A percentile compares a stretch with the other conserved stretches of the same genome.
phyloP scores from a whole-genome alignment of 1,140 invertebrate species.

The Bombyx mori region ASM3026992v2 NC_085118.1:17214001-17214500 shows the following conservation, averaged over 20 bases:
- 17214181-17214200: too few relatives aligned
- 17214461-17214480: conserved; percentile 56
- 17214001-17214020: too few relatives aligned
- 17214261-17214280: not conserved
- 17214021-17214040: too few relatives aligned
- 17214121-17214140: too few relatives aligned
- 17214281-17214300: not conserved
- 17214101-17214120: too few relatives aligned
- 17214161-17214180: too few relatives aligned
- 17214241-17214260: not conserved
- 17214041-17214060: too few relatives aligned
- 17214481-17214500: conserved; percentile 5
- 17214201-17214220: not conserved
- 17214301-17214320: not conserved
- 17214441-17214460: conserved; percentile 39
- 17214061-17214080: too few relatives aligned
- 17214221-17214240: too few relatives aligned
- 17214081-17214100: too few relatives aligned
- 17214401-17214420: conserved; percentile 3
- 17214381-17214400: conserved; percentile 57
- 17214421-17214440: conserved; percentile 35
- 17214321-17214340: conserved; percentile 46
- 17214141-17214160: too few relatives aligned
- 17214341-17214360: conserved; percentile 75
- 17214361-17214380: conserved; percentile 74